A percentile compares a stretch with the other conserved stretches of the same genome.
phyloP scores from a whole-genome alignment of 2,888 invertebrate genomes.

The Bibio marci region DNA sequence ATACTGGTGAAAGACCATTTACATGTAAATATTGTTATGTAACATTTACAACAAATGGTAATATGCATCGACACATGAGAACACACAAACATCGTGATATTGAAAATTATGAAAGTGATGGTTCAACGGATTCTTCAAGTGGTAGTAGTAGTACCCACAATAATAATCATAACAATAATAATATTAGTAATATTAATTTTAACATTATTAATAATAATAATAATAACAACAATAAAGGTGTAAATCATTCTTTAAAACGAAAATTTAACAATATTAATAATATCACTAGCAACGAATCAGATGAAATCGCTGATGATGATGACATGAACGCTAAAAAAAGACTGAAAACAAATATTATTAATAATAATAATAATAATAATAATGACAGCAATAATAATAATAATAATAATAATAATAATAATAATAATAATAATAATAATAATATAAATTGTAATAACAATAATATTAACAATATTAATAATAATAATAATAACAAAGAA shows the following conservation, averaged over 20 bases:
- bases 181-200: conserved; percentile 20
- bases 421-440: conserved; percentile 2
- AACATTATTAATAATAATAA: conserved; percentile 20
- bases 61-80: conserved; percentile 69
- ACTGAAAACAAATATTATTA: background rate
- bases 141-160: conserved; percentile 17
- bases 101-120: conserved; percentile 41
- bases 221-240: too few relatives aligned
- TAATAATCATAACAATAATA: conserved; percentile 9
- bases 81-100: conserved; percentile 38
- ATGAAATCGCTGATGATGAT: conserved; percentile 1
- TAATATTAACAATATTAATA: conserved; percentile 2
- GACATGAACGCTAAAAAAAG: conserved; percentile 5
- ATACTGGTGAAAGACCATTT: conserved; percentile 66
- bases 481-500: background rate
- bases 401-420: conserved; percentile 12
- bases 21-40: conserved; percentile 61
- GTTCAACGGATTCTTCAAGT: conserved; percentile 32
- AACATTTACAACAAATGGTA: conserved; percentile 71
- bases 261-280: conserved; percentile 21
- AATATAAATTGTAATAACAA: conserved; percentile 18
- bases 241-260: conserved; percentile 12
- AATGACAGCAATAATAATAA: conserved; percentile 15
- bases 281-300: conserved; percentile 6
- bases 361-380: background rate